Base-by-base conservation (phyloP, 37 sponge, comb jelly and placozoan species). In the Crambe crambe region DNA sequence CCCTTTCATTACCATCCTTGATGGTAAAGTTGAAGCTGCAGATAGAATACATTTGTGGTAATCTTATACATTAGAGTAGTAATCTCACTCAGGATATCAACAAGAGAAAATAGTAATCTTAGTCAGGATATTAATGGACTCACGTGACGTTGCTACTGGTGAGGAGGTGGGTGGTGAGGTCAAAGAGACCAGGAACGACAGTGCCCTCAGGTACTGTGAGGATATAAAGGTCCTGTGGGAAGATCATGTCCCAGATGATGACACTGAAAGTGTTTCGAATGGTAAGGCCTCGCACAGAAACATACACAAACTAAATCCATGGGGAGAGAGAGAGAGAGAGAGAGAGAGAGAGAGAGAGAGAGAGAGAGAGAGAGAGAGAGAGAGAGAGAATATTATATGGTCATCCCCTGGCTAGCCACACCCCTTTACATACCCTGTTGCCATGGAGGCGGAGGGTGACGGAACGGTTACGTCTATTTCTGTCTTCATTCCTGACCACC, bases 181-280 rank as follows among this genome's bases (percentile, higher is more conserved):
- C 58, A 56, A 91, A 70, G 18, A 86, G 34, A 17, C 4, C 17
- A 23, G 51, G 12, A 5, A 23, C 66, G 57, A 56, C 51, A 26
- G 73, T 68, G 0, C 79, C 86, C 23, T 79, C 86, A 0, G 37
- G 15, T 20, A 87, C 79, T 0, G 39, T 59, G 23, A 85, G 40
- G 26, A 42, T 68, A 47, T 89, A 88, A 47, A 42, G 42, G 56
- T 84, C 85, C 57, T 86, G 58, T 21, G 77, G 8, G 51, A 94
- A 94, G 37, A 89, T 47, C 76, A 77, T 77, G 73, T 90, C 90
- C 84, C 87, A 94, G 40, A 87, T 80, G 9, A 84, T 80, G 60
- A 94, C 63, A 29, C 59, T 73, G 76, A 89, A 94, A 42, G 39
- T 37, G 74, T 94, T 94, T 5, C 44, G 78, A 40, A 59, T 1